phyloP scores from a whole-genome alignment of 2,113 vertebrate species.

The Pelobates fuscus region DNA sequence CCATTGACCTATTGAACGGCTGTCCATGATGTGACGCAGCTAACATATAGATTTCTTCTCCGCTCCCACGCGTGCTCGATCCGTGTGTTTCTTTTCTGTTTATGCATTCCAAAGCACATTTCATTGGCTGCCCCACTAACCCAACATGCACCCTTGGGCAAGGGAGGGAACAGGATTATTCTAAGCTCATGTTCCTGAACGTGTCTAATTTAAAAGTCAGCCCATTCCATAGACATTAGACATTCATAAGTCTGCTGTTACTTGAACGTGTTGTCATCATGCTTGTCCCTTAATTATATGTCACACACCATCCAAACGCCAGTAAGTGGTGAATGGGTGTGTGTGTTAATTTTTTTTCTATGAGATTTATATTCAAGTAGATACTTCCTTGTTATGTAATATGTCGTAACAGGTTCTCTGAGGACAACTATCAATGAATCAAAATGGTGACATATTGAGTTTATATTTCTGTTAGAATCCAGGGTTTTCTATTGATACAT shows the following conservation, averaged over 20 bases:
- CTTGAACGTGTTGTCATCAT: background rate
- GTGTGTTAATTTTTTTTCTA: too few relatives aligned
- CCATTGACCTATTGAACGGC: background rate
- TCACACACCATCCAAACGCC: background rate
- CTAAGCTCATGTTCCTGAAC: background rate
- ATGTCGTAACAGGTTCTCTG: too few relatives aligned
- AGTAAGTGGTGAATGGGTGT: too few relatives aligned
- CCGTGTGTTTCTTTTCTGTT: background rate
- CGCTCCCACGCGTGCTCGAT: slow-evolving; percentile 12
- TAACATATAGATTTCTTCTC: background rate
- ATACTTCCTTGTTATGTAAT: too few relatives aligned
- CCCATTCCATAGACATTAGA: background rate
- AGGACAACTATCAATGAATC: too few relatives aligned
- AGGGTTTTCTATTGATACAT: too few relatives aligned
- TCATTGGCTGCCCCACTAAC: slow-evolving; percentile 40
- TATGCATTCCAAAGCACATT: background rate
- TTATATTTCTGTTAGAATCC: too few relatives aligned
- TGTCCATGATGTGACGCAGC: background rate
- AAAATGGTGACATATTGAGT: too few relatives aligned
- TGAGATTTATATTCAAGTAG: too few relatives aligned
- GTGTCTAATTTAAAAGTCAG: background rate
- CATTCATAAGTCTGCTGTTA: background rate
- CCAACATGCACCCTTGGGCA: background rate
- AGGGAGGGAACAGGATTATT: background rate
- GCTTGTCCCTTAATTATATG: background rate